These are phyloP conservation scores for Sturmia bella DNA, from an alignment of 2,888 invertebrate genomes.

Conservation along the genomic window DNA sequence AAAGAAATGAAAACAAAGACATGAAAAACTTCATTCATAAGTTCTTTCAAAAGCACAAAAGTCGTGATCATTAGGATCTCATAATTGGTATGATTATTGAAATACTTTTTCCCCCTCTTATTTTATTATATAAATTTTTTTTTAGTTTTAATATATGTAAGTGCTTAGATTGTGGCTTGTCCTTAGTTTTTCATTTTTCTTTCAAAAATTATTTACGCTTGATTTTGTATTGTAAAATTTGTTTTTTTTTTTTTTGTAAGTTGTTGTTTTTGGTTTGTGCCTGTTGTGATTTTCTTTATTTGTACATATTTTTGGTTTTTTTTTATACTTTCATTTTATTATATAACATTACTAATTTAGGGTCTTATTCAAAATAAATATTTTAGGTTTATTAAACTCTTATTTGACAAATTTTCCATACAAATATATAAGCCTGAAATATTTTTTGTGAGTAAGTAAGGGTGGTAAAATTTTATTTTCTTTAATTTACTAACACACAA, in stretches of 20 bases:
- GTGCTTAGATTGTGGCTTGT: slow-evolving; percentile 21
- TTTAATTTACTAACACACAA: no score
- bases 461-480: no score
- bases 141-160: slow-evolving; percentile 5
- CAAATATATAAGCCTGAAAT: no score
- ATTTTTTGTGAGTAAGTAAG: no score
- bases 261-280: slow-evolving; percentile 67
- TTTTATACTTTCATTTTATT: slow-evolving; percentile 6
- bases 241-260: slow-evolving; percentile 29
- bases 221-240: slow-evolving; percentile 31
- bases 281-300: slow-evolving; percentile 47
- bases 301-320: slow-evolving; percentile 27
- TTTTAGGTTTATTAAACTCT: no score
- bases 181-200: slow-evolving; percentile 15
- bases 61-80: slow-evolving; percentile 65
- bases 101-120: slow-evolving; percentile 42
- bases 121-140: slow-evolving; percentile 32
- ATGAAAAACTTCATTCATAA: slow-evolving; percentile 36
- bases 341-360: background rate
- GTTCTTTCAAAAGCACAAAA: slow-evolving; percentile 41
- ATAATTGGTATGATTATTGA: slow-evolving; percentile 66
- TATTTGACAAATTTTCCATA: no score
- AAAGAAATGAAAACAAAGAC: background rate
- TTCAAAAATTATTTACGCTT: slow-evolving; percentile 31
- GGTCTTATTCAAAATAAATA: no score